These are phyloP conservation scores for Enteromius fasciolatus DNA, from an alignment of 2,797 vertebrate genomes.

Conservation along the genomic window DNA sequence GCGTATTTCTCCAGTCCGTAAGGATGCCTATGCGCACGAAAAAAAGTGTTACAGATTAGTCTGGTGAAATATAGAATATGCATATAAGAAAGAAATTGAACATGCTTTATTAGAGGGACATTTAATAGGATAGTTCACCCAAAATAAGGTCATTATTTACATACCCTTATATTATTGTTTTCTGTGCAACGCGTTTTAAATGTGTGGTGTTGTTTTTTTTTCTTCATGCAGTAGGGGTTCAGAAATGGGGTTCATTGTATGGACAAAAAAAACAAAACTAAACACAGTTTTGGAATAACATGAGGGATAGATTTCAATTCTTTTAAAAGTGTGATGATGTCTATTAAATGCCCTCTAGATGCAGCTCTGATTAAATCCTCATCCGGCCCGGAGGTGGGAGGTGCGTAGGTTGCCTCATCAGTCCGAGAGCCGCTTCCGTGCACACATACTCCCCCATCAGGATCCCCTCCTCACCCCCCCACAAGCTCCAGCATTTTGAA, in stretches of 20 bases:
- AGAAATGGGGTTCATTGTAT: not conserved
- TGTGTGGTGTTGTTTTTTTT: no score
- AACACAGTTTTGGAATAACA: not conserved
- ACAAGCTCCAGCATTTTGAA: constrained; percentile 75
- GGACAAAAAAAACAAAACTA: not conserved
- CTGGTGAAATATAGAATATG: constrained; percentile 7
- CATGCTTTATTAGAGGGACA: not conserved
- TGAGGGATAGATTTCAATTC: not conserved
- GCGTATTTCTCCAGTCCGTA: not conserved
- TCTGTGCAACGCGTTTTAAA: not conserved
- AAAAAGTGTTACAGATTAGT: not conserved
- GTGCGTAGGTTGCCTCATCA: constrained; percentile 42
- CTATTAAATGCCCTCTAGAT: constrained; percentile 48
- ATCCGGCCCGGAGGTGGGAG: constrained; percentile 29
- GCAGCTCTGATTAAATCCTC: constrained; percentile 57
- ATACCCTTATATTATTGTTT: not conserved
- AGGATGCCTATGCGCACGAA: not conserved
- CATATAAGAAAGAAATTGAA: not conserved
- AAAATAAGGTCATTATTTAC: constrained; percentile 2
- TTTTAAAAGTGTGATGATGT: constrained; percentile 57
- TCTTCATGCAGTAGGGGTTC: not conserved
- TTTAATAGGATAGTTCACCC: not conserved
- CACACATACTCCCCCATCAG: constrained; percentile 50
- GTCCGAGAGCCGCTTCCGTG: constrained; percentile 26
- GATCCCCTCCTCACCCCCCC: constrained; percentile 47